A percentile compares a stretch with the other conserved stretches of the same genome.
Evolutionary conservation across 1,140 invertebrate genomes (phyloP).

Genomic region (Sinonovacula constricta): DNA sequence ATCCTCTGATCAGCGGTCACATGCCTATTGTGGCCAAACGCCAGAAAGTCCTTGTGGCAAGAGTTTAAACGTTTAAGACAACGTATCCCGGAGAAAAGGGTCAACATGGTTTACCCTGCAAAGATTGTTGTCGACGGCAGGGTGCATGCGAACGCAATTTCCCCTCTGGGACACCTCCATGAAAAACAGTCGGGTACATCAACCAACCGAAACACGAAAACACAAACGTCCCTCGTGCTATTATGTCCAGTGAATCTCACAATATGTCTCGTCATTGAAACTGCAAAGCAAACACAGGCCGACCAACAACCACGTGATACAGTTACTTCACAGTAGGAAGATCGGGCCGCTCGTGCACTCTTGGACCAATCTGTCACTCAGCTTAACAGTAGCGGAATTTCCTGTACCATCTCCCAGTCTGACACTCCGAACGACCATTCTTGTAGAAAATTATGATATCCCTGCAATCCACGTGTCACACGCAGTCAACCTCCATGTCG

Average conservation of each 20-base stretch:
- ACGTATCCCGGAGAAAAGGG: neutral
- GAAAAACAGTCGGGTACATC: too few relatives aligned
- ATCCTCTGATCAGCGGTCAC: too few relatives aligned
- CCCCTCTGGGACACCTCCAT: neutral
- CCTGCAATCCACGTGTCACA: neutral
- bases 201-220: neutral
- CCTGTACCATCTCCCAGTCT: neutral
- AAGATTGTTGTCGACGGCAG: neutral
- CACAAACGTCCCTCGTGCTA: neutral
- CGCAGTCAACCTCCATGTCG: too few relatives aligned
- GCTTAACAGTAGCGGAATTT: neutral
- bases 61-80: too few relatives aligned
- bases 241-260: neutral
- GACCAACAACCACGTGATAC: neutral
- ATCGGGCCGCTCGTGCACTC: neutral
- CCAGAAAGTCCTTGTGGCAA: too few relatives aligned
- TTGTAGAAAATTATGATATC: neutral
- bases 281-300: too few relatives aligned
- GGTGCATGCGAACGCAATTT: neutral
- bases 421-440: neutral
- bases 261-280: neutral
- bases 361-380: neutral
- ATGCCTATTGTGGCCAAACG: too few relatives aligned
- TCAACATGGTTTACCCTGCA: neutral
- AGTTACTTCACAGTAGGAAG: neutral